Conservation (phyloP, 1,140 invertebrate species). For the Watersipora subatra region DNA sequence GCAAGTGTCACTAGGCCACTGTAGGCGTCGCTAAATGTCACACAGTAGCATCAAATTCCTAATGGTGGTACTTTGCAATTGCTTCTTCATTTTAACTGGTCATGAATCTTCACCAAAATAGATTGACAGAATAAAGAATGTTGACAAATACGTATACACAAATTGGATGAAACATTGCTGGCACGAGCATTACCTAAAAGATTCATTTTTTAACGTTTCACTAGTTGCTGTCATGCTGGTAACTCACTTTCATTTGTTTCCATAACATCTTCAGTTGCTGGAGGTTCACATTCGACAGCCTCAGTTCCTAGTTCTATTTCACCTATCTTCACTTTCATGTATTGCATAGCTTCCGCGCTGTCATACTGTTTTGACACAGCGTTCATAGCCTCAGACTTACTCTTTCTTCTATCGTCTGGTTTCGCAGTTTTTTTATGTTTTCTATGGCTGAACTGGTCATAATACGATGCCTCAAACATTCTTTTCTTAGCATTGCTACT, state of each 20-base stretch:
- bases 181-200: neutral
- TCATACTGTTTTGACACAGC: neutral
- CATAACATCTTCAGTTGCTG: neutral
- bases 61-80: too few relatives aligned
- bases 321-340: neutral
- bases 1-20: too few relatives aligned
- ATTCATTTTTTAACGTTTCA: neutral
- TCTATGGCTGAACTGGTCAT: neutral
- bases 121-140: too few relatives aligned
- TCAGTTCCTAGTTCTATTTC: slow-evolving; percentile 2
- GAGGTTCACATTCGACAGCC: neutral
- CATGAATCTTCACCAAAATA: too few relatives aligned
- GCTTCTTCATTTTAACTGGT: too few relatives aligned
- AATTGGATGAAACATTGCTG: neutral
- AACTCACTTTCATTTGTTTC: neutral
- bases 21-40: too few relatives aligned
- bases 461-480: neutral
- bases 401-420: neutral
- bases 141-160: too few relatives aligned
- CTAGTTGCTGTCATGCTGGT: neutral
- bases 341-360: neutral
- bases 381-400: neutral
- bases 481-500: too few relatives aligned
- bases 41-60: too few relatives aligned
- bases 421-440: neutral